Evolutionary conservation across 2,797 vertebrate species (phyloP).

Genomic region (Choloepus didactylus): DNA sequence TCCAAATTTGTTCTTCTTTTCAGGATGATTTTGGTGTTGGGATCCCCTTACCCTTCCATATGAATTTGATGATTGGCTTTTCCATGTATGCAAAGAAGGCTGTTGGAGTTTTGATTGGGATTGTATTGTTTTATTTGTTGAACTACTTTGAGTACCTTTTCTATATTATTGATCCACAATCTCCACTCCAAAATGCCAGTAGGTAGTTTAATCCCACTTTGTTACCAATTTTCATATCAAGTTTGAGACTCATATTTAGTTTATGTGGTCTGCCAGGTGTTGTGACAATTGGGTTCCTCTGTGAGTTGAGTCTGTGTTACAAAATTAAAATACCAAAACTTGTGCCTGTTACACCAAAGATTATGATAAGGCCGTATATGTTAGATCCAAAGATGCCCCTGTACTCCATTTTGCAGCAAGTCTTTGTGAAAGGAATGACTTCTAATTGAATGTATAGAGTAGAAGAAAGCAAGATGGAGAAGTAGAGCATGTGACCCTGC

Average conservation of each 20-base stretch:
- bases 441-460: background rate
- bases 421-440: background rate
- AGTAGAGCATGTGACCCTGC: background rate
- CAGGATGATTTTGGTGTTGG: no score
- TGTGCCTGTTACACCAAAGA: background rate
- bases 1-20: no score
- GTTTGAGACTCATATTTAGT: constrained; percentile 2
- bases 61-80: no score
- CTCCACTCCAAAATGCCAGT: background rate
- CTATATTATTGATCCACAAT: constrained; percentile 42
- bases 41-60: no score
- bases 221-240: background rate
- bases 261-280: background rate
- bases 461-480: background rate
- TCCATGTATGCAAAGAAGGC: no score
- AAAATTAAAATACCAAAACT: constrained; percentile 13
- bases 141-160: constrained; percentile 19
- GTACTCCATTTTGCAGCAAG: constrained; percentile 1
- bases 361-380: background rate
- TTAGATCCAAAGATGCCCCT: background rate
- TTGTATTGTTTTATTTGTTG: constrained; percentile 19
- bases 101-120: no score
- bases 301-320: background rate
- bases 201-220: background rate
- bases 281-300: background rate